phyloP scores from a whole-genome alignment of 1,140 invertebrate genomes.

The Drosophila persimilis region DNA sequence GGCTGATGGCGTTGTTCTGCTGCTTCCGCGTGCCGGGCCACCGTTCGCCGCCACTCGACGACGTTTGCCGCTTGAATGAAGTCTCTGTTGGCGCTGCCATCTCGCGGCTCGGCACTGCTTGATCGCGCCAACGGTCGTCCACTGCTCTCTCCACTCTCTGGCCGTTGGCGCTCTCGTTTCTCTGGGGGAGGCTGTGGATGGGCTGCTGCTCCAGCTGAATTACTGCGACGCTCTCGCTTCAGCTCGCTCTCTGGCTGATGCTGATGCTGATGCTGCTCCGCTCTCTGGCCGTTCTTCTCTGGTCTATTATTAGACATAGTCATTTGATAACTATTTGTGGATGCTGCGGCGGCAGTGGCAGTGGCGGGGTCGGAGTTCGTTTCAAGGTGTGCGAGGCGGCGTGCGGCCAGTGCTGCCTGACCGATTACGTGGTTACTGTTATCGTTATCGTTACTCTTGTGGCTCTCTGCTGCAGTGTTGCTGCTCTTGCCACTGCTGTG shows the following conservation, averaged over 20 bases:
- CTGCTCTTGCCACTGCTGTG: constrained; percentile 20
- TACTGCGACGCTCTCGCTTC: constrained; percentile 47
- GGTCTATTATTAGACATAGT: constrained; percentile 81
- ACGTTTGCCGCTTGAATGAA: constrained; percentile 79
- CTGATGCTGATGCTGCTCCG: neutral
- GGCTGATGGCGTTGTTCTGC: constrained; percentile 42
- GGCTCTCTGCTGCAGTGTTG: constrained; percentile 30
- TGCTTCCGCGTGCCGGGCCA: constrained; percentile 30
- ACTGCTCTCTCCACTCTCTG: constrained; percentile 19
- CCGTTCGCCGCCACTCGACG: constrained; percentile 48
- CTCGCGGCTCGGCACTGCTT: constrained; percentile 13
- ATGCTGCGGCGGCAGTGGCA: constrained; percentile 56
- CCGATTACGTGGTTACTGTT: constrained; percentile 62
- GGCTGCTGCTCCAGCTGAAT: constrained; percentile 68
- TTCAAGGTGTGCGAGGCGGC: constrained; percentile 73
- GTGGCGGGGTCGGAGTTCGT: constrained; percentile 81
- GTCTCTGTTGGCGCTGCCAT: constrained; percentile 24
- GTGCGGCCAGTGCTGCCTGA: constrained; percentile 27
- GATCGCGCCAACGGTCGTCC: constrained; percentile 2
- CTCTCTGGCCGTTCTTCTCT: constrained; percentile 44
- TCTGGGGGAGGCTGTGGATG: constrained; percentile 13
- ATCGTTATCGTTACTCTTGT: constrained; percentile 46
- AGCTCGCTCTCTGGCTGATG: constrained; percentile 10
- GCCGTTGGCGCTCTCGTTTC: constrained; percentile 15
- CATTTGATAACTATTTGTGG: constrained; percentile 82